Base-by-base conservation (phyloP, 2,888 invertebrate species). In the Yponomeuta cagnagella region DNA sequence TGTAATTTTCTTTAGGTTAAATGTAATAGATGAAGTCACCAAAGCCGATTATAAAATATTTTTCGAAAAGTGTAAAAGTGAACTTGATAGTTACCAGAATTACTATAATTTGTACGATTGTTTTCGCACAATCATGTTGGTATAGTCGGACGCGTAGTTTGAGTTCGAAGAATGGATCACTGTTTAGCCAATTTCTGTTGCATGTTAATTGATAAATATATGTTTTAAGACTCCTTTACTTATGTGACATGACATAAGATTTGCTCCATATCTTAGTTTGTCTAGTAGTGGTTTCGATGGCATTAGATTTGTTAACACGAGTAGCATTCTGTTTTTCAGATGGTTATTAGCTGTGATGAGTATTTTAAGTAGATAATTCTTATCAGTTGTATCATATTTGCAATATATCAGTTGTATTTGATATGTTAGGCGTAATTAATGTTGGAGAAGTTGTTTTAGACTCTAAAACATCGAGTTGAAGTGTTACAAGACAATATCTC, bases 1-100 rank as follows among this genome's bases (percentile, higher is more conserved):
- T 89, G 77, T 90, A 87, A 82, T 85, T 77, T 80, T 75, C 74
- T 80, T 81, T 88, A 87, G 84, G 82, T 86, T 88, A 84, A 84
- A 75, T 79, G 74, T 82, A 80, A 81, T 23, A 52, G 37, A 52
- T 23, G 30, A 70, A 10, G 37, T 82, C 83, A 84, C 89, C 90
- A 90, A 90, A 90, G 90, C 86, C 82, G 79, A 78, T 80, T 76
- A 75, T 76, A 75, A 78, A 74, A 70, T 70, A 68, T 72, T 67
- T 70, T 70, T 70, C 37, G 23, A n/a, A n/a, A 23, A 10, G 30
- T 52, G 30, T 69, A 58, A 70, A n/a, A 23, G 4, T 67, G 23
- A 70, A 70, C 43, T 68, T 68, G 48, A 63, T 8, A 70, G 70
- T 70, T 70, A 70, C 70, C 70, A 70, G n/a, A 63, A 6, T 9